Evolutionary conservation across 2,797 vertebrate genomes (phyloP), one percentile per base, ranked within the genome.

Genomic region (Crocidura indochinensis): DNA sequence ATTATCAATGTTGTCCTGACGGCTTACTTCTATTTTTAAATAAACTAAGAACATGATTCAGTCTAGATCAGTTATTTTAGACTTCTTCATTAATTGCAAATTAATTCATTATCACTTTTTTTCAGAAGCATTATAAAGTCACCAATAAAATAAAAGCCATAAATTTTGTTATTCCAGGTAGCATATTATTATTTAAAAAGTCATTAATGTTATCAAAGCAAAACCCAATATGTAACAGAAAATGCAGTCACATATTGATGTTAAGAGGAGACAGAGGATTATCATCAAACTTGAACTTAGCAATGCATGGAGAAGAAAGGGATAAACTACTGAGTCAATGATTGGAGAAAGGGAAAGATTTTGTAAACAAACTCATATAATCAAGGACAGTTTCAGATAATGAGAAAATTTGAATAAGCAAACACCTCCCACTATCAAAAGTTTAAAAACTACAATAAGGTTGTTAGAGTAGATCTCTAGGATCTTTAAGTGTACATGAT

Each of bases 61-160:
- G 77, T 76, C 84, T 88, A n/a, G 60, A 87, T 72, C 46, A 65
- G 27, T 87, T 68, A 26, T 10, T 71, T 84, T 88, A 68, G 29
- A 84, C 27, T 74, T 17, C 14, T 75, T 93, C 10, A 87, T 89
- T 72, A 69, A 69, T 56, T 75, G 53, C 22, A 84, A 87, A 94
- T 82, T 49, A 4, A 73, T 26, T 75, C 84, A 29, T 78, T 89
- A 88, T 6, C 47, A 74, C 72, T 67, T 93, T 93, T 87, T 88
- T 53, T 72, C 74, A 89, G 49, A 2, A 60, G 3, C 10, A 91
- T 75, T 20, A 89, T 84, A 81, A 78, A 53, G 26, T 29, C n/a
- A 71, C 31, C 60, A 73, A 74, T 73, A n/a, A 87, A 53, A 78
- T 26, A 65, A 86, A 85, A 31, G 11, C 9, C 22, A 83, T 84